These are phyloP conservation scores for Thecocarcelia acutangulata DNA, from an alignment of 2,888 invertebrate species.

Conservation along the genomic window DNA sequence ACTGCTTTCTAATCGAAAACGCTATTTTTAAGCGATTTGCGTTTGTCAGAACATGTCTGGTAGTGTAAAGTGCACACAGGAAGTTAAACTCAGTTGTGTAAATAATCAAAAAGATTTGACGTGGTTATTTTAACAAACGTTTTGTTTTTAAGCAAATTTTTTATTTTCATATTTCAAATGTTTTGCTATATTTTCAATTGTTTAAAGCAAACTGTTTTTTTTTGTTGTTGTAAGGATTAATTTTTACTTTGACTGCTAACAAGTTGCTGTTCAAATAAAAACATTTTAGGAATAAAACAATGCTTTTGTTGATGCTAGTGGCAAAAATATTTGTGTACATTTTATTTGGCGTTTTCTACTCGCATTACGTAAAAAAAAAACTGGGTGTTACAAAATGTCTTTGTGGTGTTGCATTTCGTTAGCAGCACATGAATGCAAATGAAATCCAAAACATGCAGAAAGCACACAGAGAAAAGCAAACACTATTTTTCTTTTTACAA, in stretches of 20 bases:
- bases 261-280: neutral
- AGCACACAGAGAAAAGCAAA: neutral
- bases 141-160: too few relatives aligned
- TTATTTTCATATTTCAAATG: too few relatives aligned
- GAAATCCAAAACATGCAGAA: neutral
- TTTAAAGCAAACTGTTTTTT: too few relatives aligned
- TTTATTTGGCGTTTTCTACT: slow-evolving; percentile 8
- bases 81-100: too few relatives aligned
- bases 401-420: slow-evolving; percentile 47
- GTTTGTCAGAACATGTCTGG: too few relatives aligned
- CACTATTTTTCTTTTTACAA: neutral
- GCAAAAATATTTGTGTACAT: slow-evolving; percentile 35
- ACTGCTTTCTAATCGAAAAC: too few relatives aligned
- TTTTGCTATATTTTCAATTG: too few relatives aligned
- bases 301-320: slow-evolving; percentile 17
- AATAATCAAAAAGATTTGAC: too few relatives aligned
- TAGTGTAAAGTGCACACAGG: too few relatives aligned
- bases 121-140: too few relatives aligned
- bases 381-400: slow-evolving; percentile 21
- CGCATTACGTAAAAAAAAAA: neutral
- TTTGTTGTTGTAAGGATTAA: too few relatives aligned
- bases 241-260: neutral
- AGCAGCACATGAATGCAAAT: neutral
- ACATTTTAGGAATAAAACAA: neutral
- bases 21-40: too few relatives aligned